Evolutionary conservation across 2,113 vertebrate species (phyloP).

Genomic region (Eudyptes chrysolophus): DNA sequence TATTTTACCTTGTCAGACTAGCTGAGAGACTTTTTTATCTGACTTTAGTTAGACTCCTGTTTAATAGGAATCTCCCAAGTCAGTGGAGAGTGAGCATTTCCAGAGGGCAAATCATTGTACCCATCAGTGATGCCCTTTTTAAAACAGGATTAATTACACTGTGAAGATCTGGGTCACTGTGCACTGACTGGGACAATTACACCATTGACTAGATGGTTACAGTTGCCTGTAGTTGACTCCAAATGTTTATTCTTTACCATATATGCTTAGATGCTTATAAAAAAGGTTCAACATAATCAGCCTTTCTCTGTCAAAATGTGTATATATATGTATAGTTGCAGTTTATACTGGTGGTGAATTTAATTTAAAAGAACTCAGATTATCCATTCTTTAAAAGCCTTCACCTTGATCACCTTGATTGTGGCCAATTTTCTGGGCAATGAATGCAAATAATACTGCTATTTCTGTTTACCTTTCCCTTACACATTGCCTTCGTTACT

Average conservation of each 20-base stretch:
- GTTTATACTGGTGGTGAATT: background rate
- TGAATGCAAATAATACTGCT: background rate
- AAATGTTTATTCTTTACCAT: background rate
- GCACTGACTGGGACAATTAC: background rate
- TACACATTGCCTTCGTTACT: background rate
- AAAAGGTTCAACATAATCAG: background rate
- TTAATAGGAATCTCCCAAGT: background rate
- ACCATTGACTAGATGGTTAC: background rate
- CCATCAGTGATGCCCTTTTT: background rate
- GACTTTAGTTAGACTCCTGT: background rate
- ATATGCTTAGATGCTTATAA: background rate
- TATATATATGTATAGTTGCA: background rate
- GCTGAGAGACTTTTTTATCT: background rate
- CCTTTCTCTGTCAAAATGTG: background rate
- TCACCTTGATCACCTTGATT: background rate
- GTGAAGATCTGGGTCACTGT: background rate
- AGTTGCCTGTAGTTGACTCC: background rate
- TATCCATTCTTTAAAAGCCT: background rate
- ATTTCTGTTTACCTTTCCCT: background rate
- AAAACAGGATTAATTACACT: background rate
- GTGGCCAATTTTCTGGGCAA: background rate
- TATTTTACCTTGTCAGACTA: background rate
- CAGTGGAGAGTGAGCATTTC: background rate
- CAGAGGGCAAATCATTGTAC: background rate
- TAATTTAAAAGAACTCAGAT: background rate